phyloP scores from a whole-genome alignment of 2,888 invertebrate species.

The Stictocephala bisonia region DNA sequence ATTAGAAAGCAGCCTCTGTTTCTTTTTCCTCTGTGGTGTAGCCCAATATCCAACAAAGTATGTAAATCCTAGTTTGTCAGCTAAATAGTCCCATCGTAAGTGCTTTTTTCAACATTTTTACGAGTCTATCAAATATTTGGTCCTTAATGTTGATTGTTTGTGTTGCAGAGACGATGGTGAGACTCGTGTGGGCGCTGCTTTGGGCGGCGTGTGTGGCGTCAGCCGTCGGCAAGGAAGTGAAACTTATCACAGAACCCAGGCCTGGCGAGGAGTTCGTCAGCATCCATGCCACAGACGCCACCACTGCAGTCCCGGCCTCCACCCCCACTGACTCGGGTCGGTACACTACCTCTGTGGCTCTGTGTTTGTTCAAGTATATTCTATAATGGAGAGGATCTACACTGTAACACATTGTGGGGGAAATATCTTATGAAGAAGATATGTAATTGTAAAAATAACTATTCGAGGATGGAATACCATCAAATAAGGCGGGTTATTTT shows the following conservation, averaged over 20 bases:
- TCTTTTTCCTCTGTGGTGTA: neutral
- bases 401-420: no score
- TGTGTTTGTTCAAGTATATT: no score
- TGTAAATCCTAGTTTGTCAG: neutral
- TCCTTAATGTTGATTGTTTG: no score
- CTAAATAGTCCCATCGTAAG: neutral
- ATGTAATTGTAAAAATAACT: no score
- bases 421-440: no score
- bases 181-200: neutral
- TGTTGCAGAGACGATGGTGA: conserved; percentile 21
- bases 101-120: neutral
- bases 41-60: neutral
- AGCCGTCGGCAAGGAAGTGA: conserved; percentile 65
- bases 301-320: no score
- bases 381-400: no score
- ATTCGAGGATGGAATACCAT: no score
- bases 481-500: no score
- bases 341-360: no score
- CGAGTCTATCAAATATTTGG: no score
- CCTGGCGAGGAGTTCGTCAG: conserved; percentile 76
- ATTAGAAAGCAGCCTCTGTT: no score
- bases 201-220: neutral
- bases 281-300: conserved; percentile 65
- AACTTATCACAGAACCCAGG: conserved; percentile 73
- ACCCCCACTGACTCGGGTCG: neutral